Percentiles rank a stretch among this genome's conserved stretches.
These are phyloP conservation scores for Tipula lateralis DNA, from an alignment of 2,888 invertebrate species.

Conservation along the genomic window DNA sequence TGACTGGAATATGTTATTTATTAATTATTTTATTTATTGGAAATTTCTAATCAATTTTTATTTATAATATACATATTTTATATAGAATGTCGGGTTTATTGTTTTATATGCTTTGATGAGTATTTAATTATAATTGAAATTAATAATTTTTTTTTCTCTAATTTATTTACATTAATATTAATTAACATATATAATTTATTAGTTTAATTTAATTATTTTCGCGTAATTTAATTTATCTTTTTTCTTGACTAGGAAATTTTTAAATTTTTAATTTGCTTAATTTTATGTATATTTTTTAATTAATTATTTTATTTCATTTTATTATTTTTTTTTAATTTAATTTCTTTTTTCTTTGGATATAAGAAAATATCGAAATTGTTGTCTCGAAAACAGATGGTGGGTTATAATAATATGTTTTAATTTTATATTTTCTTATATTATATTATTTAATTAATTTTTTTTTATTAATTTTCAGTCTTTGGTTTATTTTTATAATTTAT, in stretches of 20 bases:
- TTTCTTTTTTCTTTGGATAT: constrained; percentile 11
- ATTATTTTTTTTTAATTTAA: not conserved
- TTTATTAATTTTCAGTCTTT: constrained; percentile 26
- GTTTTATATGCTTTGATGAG: not conserved
- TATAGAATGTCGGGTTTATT: not conserved
- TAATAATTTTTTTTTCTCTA: not conserved
- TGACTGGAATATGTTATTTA: constrained; percentile 28
- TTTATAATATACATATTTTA: not conserved
- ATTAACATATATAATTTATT: not conserved
- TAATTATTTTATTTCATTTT: not conserved
- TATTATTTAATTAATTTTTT: not conserved
- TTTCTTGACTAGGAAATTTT: not conserved
- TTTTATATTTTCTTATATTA: not conserved
- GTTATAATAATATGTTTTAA: too few species aligned
- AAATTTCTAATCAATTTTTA: constrained; percentile 13
- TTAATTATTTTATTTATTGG: constrained; percentile 1
- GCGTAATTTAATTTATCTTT: not conserved
- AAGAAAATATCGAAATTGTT: constrained; percentile 26
- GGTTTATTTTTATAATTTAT: not conserved
- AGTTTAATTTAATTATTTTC: not conserved
- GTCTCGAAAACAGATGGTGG: not conserved
- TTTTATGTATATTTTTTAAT: not conserved
- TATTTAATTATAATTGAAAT: not conserved
- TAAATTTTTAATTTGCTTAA: constrained; percentile 24
- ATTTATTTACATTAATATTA: constrained; percentile 13